These are phyloP conservation scores for Ptychoptera contaminata DNA, from an alignment of 2,888 invertebrate species.

Conservation along the genomic window DNA sequence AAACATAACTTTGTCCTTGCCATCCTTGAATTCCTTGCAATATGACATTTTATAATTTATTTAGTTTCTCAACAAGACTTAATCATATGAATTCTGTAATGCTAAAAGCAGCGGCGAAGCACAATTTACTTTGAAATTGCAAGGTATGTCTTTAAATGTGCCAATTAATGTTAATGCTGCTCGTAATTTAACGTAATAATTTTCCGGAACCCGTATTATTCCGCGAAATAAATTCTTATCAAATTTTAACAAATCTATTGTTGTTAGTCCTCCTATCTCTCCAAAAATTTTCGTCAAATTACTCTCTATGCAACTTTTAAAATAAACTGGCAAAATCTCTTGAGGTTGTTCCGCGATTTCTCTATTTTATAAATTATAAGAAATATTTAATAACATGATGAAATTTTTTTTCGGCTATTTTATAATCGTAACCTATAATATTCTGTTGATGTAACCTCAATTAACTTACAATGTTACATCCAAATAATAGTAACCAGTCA, in stretches of 20 bases:
- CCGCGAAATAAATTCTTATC: slow-evolving; percentile 30
- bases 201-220: slow-evolving; percentile 37
- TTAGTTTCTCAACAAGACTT: neutral
- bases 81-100: slow-evolving; percentile 16
- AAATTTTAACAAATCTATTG: slow-evolving; percentile 42
- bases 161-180: slow-evolving; percentile 40
- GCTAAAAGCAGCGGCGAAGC: slow-evolving; percentile 32
- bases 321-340: slow-evolving; percentile 33
- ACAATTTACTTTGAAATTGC: slow-evolving; percentile 38
- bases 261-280: slow-evolving; percentile 35
- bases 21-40: slow-evolving; percentile 31
- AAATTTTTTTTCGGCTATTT: neutral
- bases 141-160: slow-evolving; percentile 31
- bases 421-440: neutral
- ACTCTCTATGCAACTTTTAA: slow-evolving; percentile 40
- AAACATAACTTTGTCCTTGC: slow-evolving; percentile 73
- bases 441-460: slow-evolving; percentile 4
- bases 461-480: slow-evolving; percentile 39
- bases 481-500: slow-evolving; percentile 35
- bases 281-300: slow-evolving; percentile 39
- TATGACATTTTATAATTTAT: slow-evolving; percentile 26
- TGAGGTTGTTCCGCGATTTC: slow-evolving; percentile 28
- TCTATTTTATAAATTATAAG: slow-evolving; percentile 20
- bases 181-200: slow-evolving; percentile 38
- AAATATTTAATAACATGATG: neutral